These are phyloP conservation scores for Scolanthus callimorphus DNA, from an alignment of 92 coral and sea anemone species.

Conservation along the genomic window DNA sequence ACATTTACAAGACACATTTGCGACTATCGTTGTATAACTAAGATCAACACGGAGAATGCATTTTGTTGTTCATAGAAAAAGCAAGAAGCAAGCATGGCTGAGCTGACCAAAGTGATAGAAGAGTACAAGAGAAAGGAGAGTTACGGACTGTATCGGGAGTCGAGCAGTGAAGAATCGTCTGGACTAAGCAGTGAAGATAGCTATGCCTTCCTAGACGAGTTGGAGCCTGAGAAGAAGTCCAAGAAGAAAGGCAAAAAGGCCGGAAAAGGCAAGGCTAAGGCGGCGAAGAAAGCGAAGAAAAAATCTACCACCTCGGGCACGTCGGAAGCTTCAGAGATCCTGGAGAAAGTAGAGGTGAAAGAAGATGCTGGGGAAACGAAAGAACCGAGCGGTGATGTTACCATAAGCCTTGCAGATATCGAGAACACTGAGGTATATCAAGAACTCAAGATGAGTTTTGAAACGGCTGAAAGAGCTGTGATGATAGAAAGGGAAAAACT, in stretches of 20 bases:
- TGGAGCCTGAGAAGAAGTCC: background rate
- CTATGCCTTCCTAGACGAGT: background rate
- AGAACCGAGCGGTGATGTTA: slow-evolving; percentile 7
- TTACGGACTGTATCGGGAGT: slow-evolving; percentile 45
- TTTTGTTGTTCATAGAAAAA: background rate
- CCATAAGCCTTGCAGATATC: background rate
- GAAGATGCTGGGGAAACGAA: slow-evolving; percentile 7
- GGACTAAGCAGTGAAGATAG: slow-evolving; percentile 15
- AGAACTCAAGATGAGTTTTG: slow-evolving; percentile 41
- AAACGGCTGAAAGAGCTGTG: slow-evolving; percentile 52
- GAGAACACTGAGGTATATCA: slow-evolving; percentile 19
- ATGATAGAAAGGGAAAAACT: slow-evolving; percentile 69
- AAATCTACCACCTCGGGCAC: slow-evolving; percentile 4
- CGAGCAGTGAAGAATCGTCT: slow-evolving; percentile 48
- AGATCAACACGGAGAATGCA: no score
- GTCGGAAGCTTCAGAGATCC: slow-evolving; percentile 6
- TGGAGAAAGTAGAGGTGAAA: slow-evolving; percentile 8
- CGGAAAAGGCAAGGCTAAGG: background rate
- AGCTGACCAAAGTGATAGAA: slow-evolving; percentile 46
- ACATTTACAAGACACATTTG: no score
- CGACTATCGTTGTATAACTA: no score
- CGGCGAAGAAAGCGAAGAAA: slow-evolving; percentile 9
- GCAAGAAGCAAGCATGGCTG: background rate
- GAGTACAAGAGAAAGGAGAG: slow-evolving; percentile 73
- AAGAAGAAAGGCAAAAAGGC: background rate